Evolutionary conservation across 2,888 invertebrate species (phyloP).

Genomic region (Pyrrhosoma nymphula): DNA sequence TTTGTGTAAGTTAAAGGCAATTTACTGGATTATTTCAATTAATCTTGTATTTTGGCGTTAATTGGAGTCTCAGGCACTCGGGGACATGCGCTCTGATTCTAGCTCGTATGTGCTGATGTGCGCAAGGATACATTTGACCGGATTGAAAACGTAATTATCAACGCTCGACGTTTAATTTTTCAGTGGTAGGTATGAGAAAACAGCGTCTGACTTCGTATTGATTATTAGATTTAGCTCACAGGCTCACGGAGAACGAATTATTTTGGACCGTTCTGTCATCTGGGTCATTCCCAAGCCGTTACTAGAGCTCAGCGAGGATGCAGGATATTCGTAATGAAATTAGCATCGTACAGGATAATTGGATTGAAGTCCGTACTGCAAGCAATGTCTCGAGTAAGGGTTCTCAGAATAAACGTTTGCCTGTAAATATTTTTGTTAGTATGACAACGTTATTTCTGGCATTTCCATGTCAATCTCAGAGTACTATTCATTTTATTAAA

Average conservation of each 20-base stretch:
- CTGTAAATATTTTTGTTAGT: not conserved
- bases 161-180: not conserved
- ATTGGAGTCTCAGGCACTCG: not conserved
- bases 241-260: not conserved
- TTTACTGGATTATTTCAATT: not conserved
- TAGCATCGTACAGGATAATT: conserved; percentile 5
- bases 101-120: not conserved
- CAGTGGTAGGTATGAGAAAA: not conserved
- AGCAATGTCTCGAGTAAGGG: not conserved
- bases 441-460: not conserved
- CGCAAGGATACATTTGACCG: not conserved
- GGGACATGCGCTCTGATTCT: not conserved
- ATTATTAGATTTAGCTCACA: conserved; percentile 11
- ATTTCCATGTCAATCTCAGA: too few relatives aligned
- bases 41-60: too few relatives aligned
- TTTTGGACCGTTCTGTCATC: not conserved
- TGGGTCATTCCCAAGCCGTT: not conserved
- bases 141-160: not conserved
- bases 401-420: not conserved
- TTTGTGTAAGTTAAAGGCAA: not conserved
- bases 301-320: not conserved
- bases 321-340: not conserved
- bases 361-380: not conserved
- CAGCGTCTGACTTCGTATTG: not conserved
- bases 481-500: too few relatives aligned